Base-by-base conservation (phyloP, 2,797 vertebrate genomes). In the Euthynnus affinis region DNA sequence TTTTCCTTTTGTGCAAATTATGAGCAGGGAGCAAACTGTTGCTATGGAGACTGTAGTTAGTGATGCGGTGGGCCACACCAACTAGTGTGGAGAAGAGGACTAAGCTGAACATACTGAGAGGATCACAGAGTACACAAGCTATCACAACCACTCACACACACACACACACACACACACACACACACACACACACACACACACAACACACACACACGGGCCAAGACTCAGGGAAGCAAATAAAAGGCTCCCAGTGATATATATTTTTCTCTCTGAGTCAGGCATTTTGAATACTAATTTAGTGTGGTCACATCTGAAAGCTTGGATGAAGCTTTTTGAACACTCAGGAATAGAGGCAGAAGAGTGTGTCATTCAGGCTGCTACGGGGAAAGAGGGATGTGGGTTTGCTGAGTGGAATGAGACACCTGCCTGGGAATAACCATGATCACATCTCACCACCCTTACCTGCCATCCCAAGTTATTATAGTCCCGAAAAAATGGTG, bases 31-130 rank as follows among this genome's bases (percentile, higher is more conserved):
- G 88, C 87, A 88, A 94, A 92, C 88, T 89, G 92, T 94, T 93
- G 92, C 93, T 88, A 93, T 93, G 91, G 93, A 88, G 91, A 94
- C 91, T 42, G 87, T 88, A 88, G 89, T 92, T 92, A 88, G 91
- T 86, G 86, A 89, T 88, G 88, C 59, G 29, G 80, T 76, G 79
- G 81, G 86, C 76, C 74, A 88, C 84, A 74, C 64, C 78, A 89
- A 87, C 75, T 79, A 81, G 67, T 77, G 85, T 81, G 76, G 74
- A 89, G 85, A 70, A 82, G 77, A 87, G 81, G 79, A 81, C 71
- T 67, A 69, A 83, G 72, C 71, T 74, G 82, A 90, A 83, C 87
- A 87, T 72, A 89, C 81, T 79, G 82, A 80, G 82, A 80, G 75
- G 73, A 91, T 82, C 83, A 86, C 64, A 82, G 52, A 62, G 66